Evolutionary conservation across 2,113 vertebrate genomes (phyloP), one percentile per base, ranked within the genome.

Genomic region (Electrona antarctica): DNA sequence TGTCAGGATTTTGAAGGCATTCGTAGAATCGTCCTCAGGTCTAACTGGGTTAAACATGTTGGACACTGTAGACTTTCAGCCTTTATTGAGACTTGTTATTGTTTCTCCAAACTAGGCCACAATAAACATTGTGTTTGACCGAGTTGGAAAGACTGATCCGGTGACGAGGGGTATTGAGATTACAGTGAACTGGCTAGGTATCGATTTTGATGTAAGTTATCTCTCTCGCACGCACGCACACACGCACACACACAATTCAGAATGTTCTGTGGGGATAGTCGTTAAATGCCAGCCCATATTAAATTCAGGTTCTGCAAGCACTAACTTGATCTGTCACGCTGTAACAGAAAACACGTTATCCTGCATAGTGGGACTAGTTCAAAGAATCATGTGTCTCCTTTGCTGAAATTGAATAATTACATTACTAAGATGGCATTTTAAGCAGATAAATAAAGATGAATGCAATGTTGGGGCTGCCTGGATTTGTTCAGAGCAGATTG

Each of bases 91-190:
- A 55, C 12, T 6, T 8, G 0, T 0, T 49, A 1, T 49, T 69
- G 2, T 87, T 55, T 85, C 3, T 76, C 8, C 74, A 1, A 84
- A 11, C 9, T 61, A 99, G 98, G 97, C 98, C 77, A 99, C 98
- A 12, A 99, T 99, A 88, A 99, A 99, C 87, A 99, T 99, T 14
- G 97, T 99, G 48, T 98, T 99, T 89, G 97, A 99, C 79, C 94
- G 96, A 58, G 98, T 99, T 72, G 97, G 97, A 46, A 99, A 99
- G 89, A 98, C 97, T 0, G 97, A 99, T 90, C 97, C 97, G 13
- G 98, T 99, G 80, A 99, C 97, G 8, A 95, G 98, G 91, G 97
- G 98, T 60, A 99, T 99, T 79, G 98, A 99, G 91, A 99, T 99
- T 83, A 99, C 98, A n/a, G 97, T 98, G 79, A 98, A 99, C 91